Evolutionary conservation across 2,888 invertebrate genomes (phyloP).

Genomic region (Caenorhabditis sinica): DNA sequence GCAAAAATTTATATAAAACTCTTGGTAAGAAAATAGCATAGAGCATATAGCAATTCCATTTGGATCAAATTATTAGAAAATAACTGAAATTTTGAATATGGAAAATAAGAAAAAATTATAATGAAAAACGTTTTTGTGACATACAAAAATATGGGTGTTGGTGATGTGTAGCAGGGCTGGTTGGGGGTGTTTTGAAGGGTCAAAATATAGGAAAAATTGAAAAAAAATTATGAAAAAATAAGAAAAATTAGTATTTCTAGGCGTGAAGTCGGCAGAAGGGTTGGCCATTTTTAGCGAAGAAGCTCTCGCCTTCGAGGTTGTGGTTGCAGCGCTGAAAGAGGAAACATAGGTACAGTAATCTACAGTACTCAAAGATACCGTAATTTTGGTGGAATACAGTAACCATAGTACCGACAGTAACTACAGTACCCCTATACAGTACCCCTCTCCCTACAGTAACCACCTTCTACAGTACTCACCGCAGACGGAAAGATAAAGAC

Average conservation of each 20-base stretch:
- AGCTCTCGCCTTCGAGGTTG: constrained; percentile 98
- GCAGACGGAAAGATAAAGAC: too few species aligned
- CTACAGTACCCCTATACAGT: too few species aligned
- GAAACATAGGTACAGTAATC: not conserved
- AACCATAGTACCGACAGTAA: too few species aligned
- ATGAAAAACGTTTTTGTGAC: constrained; percentile 1
- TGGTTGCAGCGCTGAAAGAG: constrained; percentile 94
- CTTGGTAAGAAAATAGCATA: too few species aligned
- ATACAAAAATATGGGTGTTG: not conserved
- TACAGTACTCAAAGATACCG: too few species aligned
- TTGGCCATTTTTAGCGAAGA: constrained; percentile 98
- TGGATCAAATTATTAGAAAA: constrained; percentile 2
- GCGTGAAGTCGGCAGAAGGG: constrained; percentile 99
- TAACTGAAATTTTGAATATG: not conserved
- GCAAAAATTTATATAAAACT: too few species aligned
- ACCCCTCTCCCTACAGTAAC: too few species aligned
- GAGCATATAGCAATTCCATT: too few species aligned
- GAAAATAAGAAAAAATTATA: not conserved
- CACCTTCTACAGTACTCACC: too few species aligned
- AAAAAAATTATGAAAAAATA: not conserved
- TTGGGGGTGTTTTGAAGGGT: constrained; percentile 51
- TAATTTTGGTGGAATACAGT: too few species aligned
- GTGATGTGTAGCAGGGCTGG: not conserved
- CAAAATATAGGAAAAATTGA: constrained; percentile 38
- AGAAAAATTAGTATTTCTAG: constrained; percentile 45